Evolutionary conservation across 2,888 invertebrate species (phyloP).

Genomic region (Acanthosoma haemorrhoidale): DNA sequence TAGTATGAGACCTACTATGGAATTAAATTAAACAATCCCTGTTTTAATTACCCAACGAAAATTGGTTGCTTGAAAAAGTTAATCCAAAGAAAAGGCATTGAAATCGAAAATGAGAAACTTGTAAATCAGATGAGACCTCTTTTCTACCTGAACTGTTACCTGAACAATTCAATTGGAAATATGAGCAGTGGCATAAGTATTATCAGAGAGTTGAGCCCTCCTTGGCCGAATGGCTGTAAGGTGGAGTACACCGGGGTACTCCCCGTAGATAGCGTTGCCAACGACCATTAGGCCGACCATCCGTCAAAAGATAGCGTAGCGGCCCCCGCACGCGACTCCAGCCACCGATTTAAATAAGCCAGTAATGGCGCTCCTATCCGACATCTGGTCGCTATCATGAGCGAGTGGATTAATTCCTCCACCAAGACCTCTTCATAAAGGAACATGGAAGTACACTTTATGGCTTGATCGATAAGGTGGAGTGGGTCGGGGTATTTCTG

Average conservation of each 20-base stretch:
- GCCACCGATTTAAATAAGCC: neutral
- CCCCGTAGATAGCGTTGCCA: neutral
- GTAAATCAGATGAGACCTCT: too few species aligned
- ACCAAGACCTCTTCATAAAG: neutral
- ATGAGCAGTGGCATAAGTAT: neutral
- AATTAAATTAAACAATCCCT: too few species aligned
- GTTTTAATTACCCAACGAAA: too few species aligned
- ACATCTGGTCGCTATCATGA: neutral
- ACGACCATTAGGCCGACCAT: neutral
- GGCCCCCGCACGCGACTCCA: neutral
- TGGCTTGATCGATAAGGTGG: neutral
- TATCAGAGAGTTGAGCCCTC: neutral
- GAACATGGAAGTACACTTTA: neutral
- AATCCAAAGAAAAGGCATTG: too few species aligned
- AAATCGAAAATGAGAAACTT: too few species aligned
- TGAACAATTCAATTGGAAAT: too few species aligned
- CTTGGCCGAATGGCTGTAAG: neutral
- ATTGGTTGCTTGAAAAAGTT: too few species aligned
- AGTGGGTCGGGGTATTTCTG: too few species aligned
- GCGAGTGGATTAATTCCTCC: neutral
- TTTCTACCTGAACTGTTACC: too few species aligned
- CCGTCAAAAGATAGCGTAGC: neutral
- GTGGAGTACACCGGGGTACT: neutral
- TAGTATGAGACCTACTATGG: too few species aligned
- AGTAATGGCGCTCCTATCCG: neutral